phyloP scores from a whole-genome alignment of 2,888 invertebrate species.

The Cantharis lateralis region DNA sequence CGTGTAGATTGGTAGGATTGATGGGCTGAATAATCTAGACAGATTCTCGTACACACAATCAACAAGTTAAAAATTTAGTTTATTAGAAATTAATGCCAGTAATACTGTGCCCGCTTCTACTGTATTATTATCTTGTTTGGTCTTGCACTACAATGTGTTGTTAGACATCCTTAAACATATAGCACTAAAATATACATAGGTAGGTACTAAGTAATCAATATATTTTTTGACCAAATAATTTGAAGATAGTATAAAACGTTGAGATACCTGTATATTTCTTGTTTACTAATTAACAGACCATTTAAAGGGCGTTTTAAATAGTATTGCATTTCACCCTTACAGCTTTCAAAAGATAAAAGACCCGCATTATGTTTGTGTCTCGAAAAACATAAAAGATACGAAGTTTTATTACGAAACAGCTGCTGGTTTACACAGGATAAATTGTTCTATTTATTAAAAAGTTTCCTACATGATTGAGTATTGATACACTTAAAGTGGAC shows the following conservation, averaged over 20 bases:
- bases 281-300: slow-evolving; percentile 32
- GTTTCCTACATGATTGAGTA: neutral
- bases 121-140: neutral
- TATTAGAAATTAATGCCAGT: no score
- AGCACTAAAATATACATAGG: neutral
- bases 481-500: slow-evolving; percentile 1
- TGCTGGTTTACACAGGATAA: slow-evolving; percentile 6
- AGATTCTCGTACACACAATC: no score
- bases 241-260: neutral
- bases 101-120: no score
- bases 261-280: neutral
- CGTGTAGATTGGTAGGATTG: no score
- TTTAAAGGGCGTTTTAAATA: slow-evolving; percentile 25
- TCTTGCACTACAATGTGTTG: neutral
- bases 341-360: slow-evolving; percentile 22
- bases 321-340: slow-evolving; percentile 28
- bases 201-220: neutral
- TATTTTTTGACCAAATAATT: neutral
- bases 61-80: no score
- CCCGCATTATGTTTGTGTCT: slow-evolving; percentile 16
- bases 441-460: slow-evolving; percentile 3
- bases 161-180: no score
- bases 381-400: neutral
- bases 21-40: no score
- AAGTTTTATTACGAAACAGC: slow-evolving; percentile 13